phyloP scores from a whole-genome alignment of 2,888 invertebrate species.

The Philereme vetulata region DNA sequence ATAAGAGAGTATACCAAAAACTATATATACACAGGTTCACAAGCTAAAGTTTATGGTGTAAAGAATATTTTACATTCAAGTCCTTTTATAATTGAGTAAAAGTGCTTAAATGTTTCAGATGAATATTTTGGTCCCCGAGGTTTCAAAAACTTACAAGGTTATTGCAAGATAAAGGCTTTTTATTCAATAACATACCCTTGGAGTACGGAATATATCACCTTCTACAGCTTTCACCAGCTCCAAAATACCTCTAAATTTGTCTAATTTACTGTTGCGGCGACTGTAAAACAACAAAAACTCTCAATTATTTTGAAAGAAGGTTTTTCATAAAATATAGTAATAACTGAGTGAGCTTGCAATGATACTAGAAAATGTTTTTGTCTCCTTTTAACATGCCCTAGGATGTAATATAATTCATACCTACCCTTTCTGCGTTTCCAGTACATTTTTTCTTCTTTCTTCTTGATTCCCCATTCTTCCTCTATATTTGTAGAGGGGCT shows the following conservation, averaged over 20 bases:
- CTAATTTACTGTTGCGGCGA: conserved; percentile 71
- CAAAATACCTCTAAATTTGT: conserved; percentile 79
- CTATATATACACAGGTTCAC: too few relatives aligned
- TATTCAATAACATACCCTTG: conserved; percentile 5
- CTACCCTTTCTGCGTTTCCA: conserved; percentile 85
- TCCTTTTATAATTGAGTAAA: too few relatives aligned
- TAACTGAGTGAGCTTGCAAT: background rate
- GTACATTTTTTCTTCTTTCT: conserved; percentile 78
- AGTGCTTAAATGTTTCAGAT: too few relatives aligned
- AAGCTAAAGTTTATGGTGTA: too few relatives aligned
- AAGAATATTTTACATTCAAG: too few relatives aligned
- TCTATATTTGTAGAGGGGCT: conserved; percentile 69
- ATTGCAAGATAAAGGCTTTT: background rate
- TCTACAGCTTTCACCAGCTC: conserved; percentile 65
- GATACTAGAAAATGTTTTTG: background rate
- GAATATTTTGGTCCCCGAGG: background rate
- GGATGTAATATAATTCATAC: conserved; percentile 53
- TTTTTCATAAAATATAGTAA: too few relatives aligned
- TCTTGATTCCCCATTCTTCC: conserved; percentile 73
- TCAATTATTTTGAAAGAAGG: background rate
- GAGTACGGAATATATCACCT: conserved; percentile 25
- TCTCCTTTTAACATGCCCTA: background rate
- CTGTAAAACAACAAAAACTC: conserved; percentile 57
- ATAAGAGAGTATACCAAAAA: too few relatives aligned
- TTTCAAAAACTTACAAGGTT: background rate